These are phyloP conservation scores for Euschistus heros DNA, from an alignment of 1,140 invertebrate species.

Conservation along the genomic window DNA sequence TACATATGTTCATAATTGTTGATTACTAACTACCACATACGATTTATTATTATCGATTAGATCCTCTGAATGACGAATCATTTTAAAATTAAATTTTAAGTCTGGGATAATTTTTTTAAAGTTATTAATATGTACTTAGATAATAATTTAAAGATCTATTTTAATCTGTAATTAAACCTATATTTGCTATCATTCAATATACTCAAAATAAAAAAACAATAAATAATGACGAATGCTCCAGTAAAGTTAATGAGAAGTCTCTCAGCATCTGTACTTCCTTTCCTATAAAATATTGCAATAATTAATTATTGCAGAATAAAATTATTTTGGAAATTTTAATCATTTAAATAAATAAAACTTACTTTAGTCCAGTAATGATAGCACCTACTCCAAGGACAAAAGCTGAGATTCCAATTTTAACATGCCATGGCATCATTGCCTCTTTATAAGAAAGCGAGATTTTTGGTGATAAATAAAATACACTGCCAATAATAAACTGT, in stretches of 20 bases:
- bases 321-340: neutral
- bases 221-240: neutral
- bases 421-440: neutral
- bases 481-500: neutral
- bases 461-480: neutral
- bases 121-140: too few species aligned
- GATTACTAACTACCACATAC: too few species aligned
- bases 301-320: neutral
- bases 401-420: neutral
- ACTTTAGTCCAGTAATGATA: constrained; percentile 3
- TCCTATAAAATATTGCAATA: neutral
- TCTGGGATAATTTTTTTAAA: too few species aligned
- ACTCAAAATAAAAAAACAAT: neutral
- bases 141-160: neutral
- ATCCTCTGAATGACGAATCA: too few species aligned
- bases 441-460: neutral
- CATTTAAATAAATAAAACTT: neutral
- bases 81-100: too few species aligned
- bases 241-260: constrained; percentile 10
- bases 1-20: too few species aligned
- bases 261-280: constrained; percentile 1
- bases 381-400: neutral
- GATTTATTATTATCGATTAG: too few species aligned
- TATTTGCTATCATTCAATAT: neutral
- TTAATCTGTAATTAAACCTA: neutral